phyloP scores from a whole-genome alignment of 37 sponge, comb jelly and placozoan species.

The Beroe ovata region DNA sequence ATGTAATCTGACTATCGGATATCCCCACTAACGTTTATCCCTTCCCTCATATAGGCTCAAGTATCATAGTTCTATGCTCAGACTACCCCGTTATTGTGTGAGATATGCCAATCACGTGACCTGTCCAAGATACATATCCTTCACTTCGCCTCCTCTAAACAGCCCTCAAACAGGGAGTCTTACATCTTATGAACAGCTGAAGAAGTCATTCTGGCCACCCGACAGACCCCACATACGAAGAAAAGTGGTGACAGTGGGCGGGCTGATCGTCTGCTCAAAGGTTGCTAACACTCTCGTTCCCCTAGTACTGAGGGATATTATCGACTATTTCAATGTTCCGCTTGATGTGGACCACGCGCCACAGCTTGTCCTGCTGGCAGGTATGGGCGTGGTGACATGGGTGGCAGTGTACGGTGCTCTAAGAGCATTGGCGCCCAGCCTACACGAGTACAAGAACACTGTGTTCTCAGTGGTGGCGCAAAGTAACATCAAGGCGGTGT shows the following conservation, averaged over 20 bases:
- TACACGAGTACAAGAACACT: constrained; percentile 71
- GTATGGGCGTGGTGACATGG: constrained; percentile 2
- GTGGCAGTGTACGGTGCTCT: constrained; percentile 1
- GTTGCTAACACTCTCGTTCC: constrained; percentile 14
- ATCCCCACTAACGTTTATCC: too few species aligned
- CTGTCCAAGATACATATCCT: neutral
- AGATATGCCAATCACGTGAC: too few species aligned
- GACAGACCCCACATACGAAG: constrained; percentile 29
- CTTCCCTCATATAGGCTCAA: too few species aligned
- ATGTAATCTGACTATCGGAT: too few species aligned
- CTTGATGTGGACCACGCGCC: constrained; percentile 11
- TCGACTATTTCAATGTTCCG: constrained; percentile 13
- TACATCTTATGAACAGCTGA: constrained; percentile 19
- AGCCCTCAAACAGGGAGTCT: neutral
- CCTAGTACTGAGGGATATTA: neutral
- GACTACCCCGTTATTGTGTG: too few species aligned
- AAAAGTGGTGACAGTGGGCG: constrained; percentile 41
- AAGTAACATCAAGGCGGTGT: constrained; percentile 82
- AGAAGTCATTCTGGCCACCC: constrained; percentile 49
- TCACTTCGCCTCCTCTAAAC: neutral
- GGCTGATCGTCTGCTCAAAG: constrained; percentile 10
- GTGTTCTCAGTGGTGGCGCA: constrained; percentile 96
- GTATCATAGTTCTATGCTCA: too few species aligned
- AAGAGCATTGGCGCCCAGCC: constrained; percentile 6
- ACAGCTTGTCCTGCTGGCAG: neutral